Conservation (phyloP, 2,113 vertebrate species). For the Coptodon bakossiorum region DNA sequence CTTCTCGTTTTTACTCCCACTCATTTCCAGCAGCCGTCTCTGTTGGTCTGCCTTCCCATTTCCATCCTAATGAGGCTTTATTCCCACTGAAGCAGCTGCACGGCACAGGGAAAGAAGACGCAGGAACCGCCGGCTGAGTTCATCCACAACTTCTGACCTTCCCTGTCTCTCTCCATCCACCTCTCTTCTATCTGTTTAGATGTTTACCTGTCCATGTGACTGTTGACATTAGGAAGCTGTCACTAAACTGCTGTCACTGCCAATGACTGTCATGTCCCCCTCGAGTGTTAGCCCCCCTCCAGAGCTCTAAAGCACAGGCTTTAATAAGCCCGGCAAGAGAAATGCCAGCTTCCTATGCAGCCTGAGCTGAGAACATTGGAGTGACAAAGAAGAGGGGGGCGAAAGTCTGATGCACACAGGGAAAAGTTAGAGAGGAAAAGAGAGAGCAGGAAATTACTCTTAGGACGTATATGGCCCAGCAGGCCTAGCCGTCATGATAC, state of each 20-base stretch:
- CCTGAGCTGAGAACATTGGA: background rate
- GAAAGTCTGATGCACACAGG: background rate
- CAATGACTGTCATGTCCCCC: slow-evolving; percentile 6
- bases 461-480: background rate
- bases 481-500: background rate
- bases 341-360: background rate
- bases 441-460: background rate
- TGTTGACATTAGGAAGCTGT: slow-evolving; percentile 31
- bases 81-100: background rate
- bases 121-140: slow-evolving; percentile 25
- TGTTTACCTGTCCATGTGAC: slow-evolving; percentile 21
- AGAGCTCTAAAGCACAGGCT: background rate
- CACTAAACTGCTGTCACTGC: background rate
- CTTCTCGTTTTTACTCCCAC: background rate
- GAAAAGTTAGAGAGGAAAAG: background rate
- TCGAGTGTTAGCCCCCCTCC: background rate
- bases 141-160: background rate
- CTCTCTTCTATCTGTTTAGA: background rate
- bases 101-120: background rate
- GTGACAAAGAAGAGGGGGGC: background rate
- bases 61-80: slow-evolving; percentile 28
- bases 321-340: slow-evolving; percentile 39
- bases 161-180: background rate
- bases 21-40: background rate
- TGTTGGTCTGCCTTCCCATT: background rate